A percentile compares a stretch with the other conserved stretches of the same genome.
Evolutionary conservation across 2,113 vertebrate species (phyloP).

Genomic region (Tympanuchus pallidicinctus): DNA sequence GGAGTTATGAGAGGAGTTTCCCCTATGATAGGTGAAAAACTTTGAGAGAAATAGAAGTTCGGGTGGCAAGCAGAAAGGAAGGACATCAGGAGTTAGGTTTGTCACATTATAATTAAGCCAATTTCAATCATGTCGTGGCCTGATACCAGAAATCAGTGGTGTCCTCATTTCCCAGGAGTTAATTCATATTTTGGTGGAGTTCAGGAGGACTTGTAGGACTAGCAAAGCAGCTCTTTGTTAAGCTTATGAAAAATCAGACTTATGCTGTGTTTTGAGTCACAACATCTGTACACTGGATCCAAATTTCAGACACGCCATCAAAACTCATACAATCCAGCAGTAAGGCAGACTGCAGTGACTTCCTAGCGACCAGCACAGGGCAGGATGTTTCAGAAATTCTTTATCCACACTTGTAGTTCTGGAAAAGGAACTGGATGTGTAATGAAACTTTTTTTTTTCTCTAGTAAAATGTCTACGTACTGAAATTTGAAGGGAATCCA

Average conservation of each 20-base stretch:
- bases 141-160: not conserved
- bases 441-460: not conserved
- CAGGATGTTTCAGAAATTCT: not conserved
- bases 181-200: constrained; percentile 40
- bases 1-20: not conserved
- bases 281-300: not conserved
- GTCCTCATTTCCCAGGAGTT: not conserved
- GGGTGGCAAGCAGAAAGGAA: not conserved
- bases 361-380: not conserved
- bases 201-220: constrained; percentile 28
- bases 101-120: not conserved
- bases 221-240: constrained; percentile 34
- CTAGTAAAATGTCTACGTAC: not conserved
- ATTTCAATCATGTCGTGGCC: not conserved
- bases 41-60: not conserved
- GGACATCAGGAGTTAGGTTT: not conserved
- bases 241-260: constrained; percentile 17
- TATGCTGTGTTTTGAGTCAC: constrained; percentile 6
- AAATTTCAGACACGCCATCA: not conserved
- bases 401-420: not conserved
- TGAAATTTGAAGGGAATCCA: not conserved
- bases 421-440: not conserved
- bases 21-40: not conserved
- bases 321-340: not conserved
- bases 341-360: not conserved